A percentile compares a stretch with the other conserved stretches of the same genome.
These are phyloP conservation scores for Todiramphus chloris DNA, from an alignment of 2,113 vertebrate species.

Conservation along the genomic window DNA sequence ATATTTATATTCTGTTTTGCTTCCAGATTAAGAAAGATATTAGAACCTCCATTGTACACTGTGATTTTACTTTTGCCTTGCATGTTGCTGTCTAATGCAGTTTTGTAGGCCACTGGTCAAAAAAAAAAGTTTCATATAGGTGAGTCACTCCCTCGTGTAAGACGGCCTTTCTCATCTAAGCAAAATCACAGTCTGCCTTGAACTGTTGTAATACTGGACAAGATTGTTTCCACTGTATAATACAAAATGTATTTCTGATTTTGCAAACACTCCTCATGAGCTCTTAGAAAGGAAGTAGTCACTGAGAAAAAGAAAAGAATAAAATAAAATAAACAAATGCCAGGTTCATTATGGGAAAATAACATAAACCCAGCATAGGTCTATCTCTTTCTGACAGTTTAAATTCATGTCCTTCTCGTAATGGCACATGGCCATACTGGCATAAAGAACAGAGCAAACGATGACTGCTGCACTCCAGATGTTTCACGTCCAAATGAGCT, in stretches of 20 bases:
- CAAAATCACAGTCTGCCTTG: not conserved
- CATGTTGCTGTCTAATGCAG: not conserved
- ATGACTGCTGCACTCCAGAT: constrained; percentile 19
- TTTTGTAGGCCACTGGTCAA: not conserved
- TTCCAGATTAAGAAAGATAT: not conserved
- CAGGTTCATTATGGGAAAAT: not conserved
- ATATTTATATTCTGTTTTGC: not conserved
- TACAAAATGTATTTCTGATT: not conserved
- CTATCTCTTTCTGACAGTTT: not conserved
- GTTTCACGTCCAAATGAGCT: not conserved
- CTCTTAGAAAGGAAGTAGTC: not conserved
- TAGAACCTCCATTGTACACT: not conserved
- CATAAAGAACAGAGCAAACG: not conserved
- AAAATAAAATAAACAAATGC: not conserved
- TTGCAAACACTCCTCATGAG: not conserved
- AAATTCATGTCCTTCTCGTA: constrained; percentile 16
- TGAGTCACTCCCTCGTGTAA: not conserved
- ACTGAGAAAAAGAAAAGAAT: not conserved
- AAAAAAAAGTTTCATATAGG: not conserved
- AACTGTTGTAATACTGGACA: not conserved
- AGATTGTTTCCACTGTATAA: not conserved
- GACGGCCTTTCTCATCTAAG: not conserved
- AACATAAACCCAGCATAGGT: not conserved
- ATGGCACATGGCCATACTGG: not conserved
- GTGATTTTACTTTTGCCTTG: not conserved